Conservation (phyloP, 2,113 vertebrate species). For the Cheilinus undulatus region DNA sequence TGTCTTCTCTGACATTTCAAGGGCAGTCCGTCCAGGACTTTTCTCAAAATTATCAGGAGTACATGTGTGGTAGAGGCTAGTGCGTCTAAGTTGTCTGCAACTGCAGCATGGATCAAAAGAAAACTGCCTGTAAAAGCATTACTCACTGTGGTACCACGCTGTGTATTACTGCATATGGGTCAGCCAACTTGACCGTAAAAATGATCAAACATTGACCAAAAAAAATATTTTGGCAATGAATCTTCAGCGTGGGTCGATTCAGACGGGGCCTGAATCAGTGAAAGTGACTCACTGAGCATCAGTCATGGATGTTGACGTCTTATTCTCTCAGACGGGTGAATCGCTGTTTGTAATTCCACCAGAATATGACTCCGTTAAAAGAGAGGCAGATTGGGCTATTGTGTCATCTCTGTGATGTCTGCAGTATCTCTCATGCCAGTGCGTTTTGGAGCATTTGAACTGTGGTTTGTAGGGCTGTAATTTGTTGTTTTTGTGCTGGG, state of each 20-base stretch:
- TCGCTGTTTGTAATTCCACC: slow-evolving; percentile 23
- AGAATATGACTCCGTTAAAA: slow-evolving; percentile 26
- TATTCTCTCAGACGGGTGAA: slow-evolving; percentile 20
- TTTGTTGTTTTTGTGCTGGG: slow-evolving; percentile 77
- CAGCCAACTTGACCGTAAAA: not conserved
- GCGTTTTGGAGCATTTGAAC: slow-evolving; percentile 29
- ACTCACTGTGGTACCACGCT: not conserved
- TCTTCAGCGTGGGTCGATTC: not conserved
- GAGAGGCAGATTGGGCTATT: slow-evolving; percentile 16
- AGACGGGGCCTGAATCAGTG: slow-evolving; percentile 45
- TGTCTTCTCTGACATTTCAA: no score
- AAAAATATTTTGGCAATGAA: slow-evolving; percentile 3
- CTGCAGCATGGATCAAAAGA: not conserved
- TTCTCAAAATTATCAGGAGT: no score
- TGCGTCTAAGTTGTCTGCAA: not conserved
- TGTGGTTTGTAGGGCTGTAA: slow-evolving; percentile 69
- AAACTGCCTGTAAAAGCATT: slow-evolving; percentile 4
- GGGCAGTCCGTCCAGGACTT: not conserved
- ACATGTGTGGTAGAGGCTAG: no score
- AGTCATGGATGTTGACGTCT: slow-evolving; percentile 26
- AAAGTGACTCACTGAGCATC: slow-evolving; percentile 58
- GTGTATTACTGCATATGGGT: not conserved
- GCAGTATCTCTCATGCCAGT: slow-evolving; percentile 22
- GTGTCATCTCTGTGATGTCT: slow-evolving; percentile 42
- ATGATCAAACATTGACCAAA: slow-evolving; percentile 9